Evolutionary conservation across 2,888 invertebrate genomes (phyloP).

Genomic region (Deilephila elpenor): DNA sequence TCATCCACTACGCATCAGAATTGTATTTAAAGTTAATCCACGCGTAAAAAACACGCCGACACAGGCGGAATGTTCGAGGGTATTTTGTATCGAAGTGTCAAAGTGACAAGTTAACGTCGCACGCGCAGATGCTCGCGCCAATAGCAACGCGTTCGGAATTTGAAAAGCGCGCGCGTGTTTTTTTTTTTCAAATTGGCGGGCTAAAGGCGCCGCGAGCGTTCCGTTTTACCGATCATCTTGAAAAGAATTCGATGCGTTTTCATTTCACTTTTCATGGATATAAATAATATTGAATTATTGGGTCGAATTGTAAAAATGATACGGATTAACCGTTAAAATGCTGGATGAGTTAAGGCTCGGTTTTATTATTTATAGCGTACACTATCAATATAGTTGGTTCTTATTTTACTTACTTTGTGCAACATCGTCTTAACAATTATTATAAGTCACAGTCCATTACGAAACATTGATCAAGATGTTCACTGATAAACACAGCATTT

Average conservation of each 20-base stretch:
- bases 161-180: slow-evolving; percentile 48
- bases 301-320: background rate
- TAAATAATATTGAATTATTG: background rate
- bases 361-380: too few relatives aligned
- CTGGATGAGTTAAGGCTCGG: background rate
- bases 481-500: too few relatives aligned
- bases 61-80: slow-evolving; percentile 52
- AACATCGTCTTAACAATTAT: too few relatives aligned
- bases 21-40: slow-evolving; percentile 40
- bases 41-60: slow-evolving; percentile 45
- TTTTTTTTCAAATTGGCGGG: slow-evolving; percentile 40
- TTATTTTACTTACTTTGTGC: too few relatives aligned
- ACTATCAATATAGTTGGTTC: too few relatives aligned
- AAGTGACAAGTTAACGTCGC: slow-evolving; percentile 68
- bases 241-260: slow-evolving; percentile 2
- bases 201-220: slow-evolving; percentile 23
- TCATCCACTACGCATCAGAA: slow-evolving; percentile 28
- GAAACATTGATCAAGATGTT: too few relatives aligned
- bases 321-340: background rate
- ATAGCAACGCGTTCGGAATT: slow-evolving; percentile 58
- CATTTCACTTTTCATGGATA: background rate
- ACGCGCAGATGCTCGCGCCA: slow-evolving; percentile 66
- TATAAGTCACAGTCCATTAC: too few relatives aligned
- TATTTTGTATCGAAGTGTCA: slow-evolving; percentile 76
- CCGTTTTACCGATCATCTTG: slow-evolving; percentile 8